Evolutionary conservation across 53 echinoderm and acorn worm species (phyloP).

Genomic region (Henricia sp.): DNA sequence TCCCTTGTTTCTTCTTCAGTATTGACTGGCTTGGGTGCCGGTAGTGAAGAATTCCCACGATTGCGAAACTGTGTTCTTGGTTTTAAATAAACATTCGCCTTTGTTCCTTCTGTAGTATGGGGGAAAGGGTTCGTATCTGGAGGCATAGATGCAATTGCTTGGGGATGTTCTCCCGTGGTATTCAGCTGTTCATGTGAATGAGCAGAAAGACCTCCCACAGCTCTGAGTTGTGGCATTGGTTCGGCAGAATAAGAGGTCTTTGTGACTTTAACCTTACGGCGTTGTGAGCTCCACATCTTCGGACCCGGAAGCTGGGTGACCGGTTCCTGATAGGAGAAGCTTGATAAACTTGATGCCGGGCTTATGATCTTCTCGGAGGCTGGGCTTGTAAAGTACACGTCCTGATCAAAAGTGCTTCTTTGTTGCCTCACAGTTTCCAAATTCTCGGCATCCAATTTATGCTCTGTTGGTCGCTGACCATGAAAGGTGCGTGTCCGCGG

Average conservation of each 20-base stretch:
- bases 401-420: neutral
- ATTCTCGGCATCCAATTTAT: neutral
- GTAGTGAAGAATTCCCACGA: too few species aligned
- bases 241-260: neutral
- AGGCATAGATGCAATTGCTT: neutral
- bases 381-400: conserved; percentile 1
- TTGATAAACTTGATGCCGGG: conserved; percentile 5
- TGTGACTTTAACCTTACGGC: neutral
- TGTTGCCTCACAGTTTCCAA: neutral
- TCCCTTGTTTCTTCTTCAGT: too few species aligned
- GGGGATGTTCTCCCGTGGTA: neutral
- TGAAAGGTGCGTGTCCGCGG: neutral
- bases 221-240: neutral
- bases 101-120: neutral
- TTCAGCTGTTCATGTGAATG: neutral
- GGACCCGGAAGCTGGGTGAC: neutral
- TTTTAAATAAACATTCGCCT: neutral
- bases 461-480: neutral
- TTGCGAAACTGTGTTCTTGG: too few species aligned
- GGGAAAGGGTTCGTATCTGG: neutral
- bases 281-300: neutral
- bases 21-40: too few species aligned
- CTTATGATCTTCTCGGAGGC: conserved; percentile 6
- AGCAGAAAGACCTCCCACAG: neutral
- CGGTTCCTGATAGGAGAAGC: conserved; percentile 17